Conservation (phyloP, 1,140 invertebrate species). For the Lutraria rhynchaena region DNA sequence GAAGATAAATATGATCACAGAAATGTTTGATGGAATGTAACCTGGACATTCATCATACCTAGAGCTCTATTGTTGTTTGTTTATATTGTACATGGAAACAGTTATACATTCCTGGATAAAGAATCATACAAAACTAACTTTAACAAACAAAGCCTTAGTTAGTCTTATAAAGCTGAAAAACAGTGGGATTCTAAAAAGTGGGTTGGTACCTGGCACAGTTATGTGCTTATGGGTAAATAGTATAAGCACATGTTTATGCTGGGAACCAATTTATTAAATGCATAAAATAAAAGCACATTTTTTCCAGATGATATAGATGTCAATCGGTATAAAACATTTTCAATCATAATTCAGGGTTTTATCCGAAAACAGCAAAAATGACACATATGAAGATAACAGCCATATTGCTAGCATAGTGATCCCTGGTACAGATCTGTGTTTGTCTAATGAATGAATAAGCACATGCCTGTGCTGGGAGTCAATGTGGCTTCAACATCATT, state of each 20-base stretch:
- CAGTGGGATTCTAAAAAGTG: too few species aligned
- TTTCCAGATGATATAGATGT: background rate
- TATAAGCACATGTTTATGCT: constrained; percentile 26
- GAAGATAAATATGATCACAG: too few species aligned
- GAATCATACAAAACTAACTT: too few species aligned
- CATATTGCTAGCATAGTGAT: background rate
- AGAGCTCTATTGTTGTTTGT: too few species aligned
- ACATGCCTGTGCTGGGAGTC: constrained; percentile 42
- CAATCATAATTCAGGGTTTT: too few species aligned
- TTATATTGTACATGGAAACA: too few species aligned
- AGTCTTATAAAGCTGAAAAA: too few species aligned
- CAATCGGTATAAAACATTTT: background rate
- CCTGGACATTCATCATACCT: too few species aligned
- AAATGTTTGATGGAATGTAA: too few species aligned
- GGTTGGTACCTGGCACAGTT: background rate
- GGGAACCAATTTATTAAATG: constrained; percentile 9
- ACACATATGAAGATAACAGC: background rate
- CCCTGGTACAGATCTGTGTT: constrained; percentile 20
- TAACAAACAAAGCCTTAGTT: too few species aligned
- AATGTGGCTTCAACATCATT: too few species aligned
- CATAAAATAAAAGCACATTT: constrained; percentile 6
- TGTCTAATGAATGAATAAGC: background rate
- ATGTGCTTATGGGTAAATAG: background rate
- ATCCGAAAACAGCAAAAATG: background rate
- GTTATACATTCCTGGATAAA: too few species aligned